A percentile compares a stretch with the other conserved stretches of the same genome.
Conservation (phyloP, 2,113 vertebrate species). For the Misgurnus anguillicaudatus region DNA sequence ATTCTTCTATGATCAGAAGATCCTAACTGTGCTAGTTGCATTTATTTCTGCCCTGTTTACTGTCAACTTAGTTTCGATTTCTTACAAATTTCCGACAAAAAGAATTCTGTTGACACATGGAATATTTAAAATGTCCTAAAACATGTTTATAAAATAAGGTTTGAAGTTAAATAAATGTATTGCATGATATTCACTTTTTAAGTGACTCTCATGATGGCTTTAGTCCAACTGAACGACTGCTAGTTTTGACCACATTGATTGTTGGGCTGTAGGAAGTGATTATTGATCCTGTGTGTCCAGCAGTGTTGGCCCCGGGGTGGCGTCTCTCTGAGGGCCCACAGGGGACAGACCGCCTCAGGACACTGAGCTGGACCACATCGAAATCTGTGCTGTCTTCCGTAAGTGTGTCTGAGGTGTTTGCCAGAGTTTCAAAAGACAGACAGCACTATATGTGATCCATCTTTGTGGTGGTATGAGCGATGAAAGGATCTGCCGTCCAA, state of each 20-base stretch:
- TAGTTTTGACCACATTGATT: conserved; percentile 44
- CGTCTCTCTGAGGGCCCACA: conserved; percentile 56
- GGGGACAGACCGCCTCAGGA: conserved; percentile 67
- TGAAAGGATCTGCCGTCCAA: conserved; percentile 25
- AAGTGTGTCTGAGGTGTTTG: conserved; percentile 14
- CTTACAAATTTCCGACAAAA: not conserved
- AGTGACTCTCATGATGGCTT: not conserved
- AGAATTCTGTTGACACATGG: not conserved
- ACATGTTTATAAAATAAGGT: no score
- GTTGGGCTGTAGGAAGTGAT: conserved; percentile 41
- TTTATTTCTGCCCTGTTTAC: no score
- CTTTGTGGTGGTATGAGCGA: not conserved
- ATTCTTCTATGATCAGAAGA: no score
- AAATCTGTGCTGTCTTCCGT: conserved; percentile 9
- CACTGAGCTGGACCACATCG: conserved; percentile 25
- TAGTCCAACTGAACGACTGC: conserved; percentile 3
- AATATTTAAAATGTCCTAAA: not conserved
- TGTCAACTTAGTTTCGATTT: no score
- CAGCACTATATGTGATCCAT: not conserved
- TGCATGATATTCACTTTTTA: not conserved
- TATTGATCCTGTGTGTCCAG: conserved; percentile 54
- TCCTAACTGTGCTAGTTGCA: no score
- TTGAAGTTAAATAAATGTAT: not conserved
- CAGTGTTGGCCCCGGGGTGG: conserved; percentile 69
- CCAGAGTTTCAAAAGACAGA: not conserved